These are phyloP conservation scores for Lasioglossum baleicum DNA, from an alignment of 1,140 invertebrate genomes.

Conservation along the genomic window DNA sequence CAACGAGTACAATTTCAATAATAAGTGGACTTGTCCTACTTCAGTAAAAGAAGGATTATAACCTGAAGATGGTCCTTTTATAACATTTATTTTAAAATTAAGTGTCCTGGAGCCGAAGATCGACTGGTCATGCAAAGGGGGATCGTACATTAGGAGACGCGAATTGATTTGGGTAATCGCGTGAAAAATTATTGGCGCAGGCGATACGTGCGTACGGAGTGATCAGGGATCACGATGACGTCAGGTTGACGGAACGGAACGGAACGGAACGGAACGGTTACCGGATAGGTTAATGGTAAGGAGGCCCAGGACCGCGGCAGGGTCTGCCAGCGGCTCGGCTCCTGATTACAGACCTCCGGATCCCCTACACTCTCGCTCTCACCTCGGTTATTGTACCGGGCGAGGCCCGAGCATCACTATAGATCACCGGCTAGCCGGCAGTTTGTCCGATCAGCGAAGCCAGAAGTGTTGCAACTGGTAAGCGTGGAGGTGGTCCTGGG, in stretches of 20 bases:
- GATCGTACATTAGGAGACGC: too few species aligned
- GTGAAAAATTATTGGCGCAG: neutral
- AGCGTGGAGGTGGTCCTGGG: slow-evolving; percentile 73
- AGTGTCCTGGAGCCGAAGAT: too few species aligned
- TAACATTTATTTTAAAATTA: too few species aligned
- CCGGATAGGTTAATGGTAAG: slow-evolving; percentile 76
- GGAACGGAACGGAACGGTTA: slow-evolving; percentile 59
- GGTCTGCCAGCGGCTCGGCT: slow-evolving; percentile 75
- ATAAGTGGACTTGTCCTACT: too few species aligned
- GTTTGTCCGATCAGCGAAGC: slow-evolving; percentile 71
- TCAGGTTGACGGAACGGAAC: slow-evolving; percentile 68
- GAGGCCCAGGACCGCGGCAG: slow-evolving; percentile 63
- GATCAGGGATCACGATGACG: slow-evolving; percentile 69
- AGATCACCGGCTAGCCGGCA: slow-evolving; percentile 68
- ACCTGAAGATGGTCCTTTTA: too few species aligned
- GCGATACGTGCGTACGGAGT: slow-evolving; percentile 50
- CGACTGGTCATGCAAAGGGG: neutral
- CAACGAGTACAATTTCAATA: too few species aligned
- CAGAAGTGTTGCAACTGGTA: slow-evolving; percentile 75
- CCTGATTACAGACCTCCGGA: slow-evolving; percentile 79
- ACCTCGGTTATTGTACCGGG: slow-evolving; percentile 73
- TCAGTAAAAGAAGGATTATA: too few species aligned
- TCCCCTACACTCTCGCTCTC: slow-evolving; percentile 78
- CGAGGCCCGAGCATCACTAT: slow-evolving; percentile 73
- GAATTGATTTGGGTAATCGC: neutral